Evolutionary conservation across 2,888 invertebrate genomes (phyloP).

Genomic region (Luperina nickerlii): DNA sequence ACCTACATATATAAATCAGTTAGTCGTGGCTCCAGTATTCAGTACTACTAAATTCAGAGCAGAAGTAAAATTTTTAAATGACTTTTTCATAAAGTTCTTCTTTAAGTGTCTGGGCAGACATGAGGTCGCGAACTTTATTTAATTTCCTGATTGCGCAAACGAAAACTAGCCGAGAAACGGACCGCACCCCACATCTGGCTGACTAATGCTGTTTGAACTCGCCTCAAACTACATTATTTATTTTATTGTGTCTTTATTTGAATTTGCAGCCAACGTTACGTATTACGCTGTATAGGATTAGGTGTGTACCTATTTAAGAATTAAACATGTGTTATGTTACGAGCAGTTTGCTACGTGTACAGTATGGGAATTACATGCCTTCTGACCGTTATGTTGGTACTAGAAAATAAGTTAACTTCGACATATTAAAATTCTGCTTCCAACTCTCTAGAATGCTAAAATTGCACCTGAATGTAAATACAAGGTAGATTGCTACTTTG

Average conservation of each 20-base stretch:
- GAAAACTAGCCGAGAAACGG: conserved; percentile 75
- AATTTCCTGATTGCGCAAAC: conserved; percentile 83
- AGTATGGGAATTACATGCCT: conserved; percentile 50
- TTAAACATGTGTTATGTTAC: conserved; percentile 65
- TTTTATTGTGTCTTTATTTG: conserved; percentile 74
- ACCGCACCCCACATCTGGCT: conserved; percentile 68
- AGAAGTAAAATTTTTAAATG: conserved; percentile 39
- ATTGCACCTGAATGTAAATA: conserved; percentile 30
- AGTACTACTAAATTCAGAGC: conserved; percentile 23
- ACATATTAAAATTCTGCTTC: conserved; percentile 29
- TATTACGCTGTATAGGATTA: conserved; percentile 64
- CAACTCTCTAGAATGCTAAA: conserved; percentile 30
- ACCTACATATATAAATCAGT: not conserved
- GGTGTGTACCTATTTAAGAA: conserved; percentile 64
- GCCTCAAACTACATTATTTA: conserved; percentile 72
- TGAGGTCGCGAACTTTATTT: conserved; percentile 78
- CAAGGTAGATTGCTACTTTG: conserved; percentile 19
- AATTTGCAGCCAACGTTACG: conserved; percentile 64
- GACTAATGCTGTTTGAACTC: conserved; percentile 75
- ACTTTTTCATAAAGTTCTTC: conserved; percentile 53
- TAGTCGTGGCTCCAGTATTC: not conserved
- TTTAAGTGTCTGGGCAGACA: conserved; percentile 63
- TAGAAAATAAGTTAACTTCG: conserved; percentile 34
- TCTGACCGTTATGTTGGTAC: conserved; percentile 38
- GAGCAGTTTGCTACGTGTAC: conserved; percentile 60